Percentiles rank a stretch among this genome's conserved stretches.
Evolutionary conservation across 2,113 vertebrate species (phyloP).

Genomic region (Ciconia stormi): DNA sequence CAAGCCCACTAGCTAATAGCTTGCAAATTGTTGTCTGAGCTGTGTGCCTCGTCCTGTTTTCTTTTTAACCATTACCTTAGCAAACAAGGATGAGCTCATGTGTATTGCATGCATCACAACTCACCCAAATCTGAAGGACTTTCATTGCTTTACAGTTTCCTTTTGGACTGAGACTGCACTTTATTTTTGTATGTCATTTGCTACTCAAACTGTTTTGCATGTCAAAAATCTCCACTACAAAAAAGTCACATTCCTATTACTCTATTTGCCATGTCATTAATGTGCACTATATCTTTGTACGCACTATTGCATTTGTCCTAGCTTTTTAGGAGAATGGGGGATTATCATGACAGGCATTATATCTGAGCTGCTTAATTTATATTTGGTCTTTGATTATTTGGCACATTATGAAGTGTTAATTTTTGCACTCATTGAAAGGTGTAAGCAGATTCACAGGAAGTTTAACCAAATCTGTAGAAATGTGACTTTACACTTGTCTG

Average conservation of each 20-base stretch:
- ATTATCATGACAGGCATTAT: not conserved
- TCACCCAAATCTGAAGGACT: not conserved
- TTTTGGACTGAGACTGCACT: not conserved
- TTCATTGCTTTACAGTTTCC: not conserved
- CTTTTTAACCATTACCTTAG: not conserved
- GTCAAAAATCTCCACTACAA: not conserved
- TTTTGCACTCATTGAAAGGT: slow-evolving; percentile 9
- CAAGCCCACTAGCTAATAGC: not conserved
- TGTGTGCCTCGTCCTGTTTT: not conserved
- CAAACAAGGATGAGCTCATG: not conserved
- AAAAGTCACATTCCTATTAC: not conserved
- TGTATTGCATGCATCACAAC: not conserved
- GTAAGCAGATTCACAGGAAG: not conserved
- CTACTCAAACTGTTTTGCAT: not conserved
- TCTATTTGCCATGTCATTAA: not conserved
- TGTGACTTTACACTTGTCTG: not conserved
- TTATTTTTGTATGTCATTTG: not conserved
- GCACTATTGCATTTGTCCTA: not conserved
- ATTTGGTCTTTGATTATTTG: slow-evolving; percentile 36
- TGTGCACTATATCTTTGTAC: not conserved
- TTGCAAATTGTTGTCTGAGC: not conserved
- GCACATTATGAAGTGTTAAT: slow-evolving; percentile 21
- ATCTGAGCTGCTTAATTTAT: slow-evolving; percentile 19
- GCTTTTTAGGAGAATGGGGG: not conserved
- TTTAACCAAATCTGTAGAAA: slow-evolving; percentile 16